Evolutionary conservation across 2,113 vertebrate genomes (phyloP).

Genomic region (Dipodomys spectabilis): DNA sequence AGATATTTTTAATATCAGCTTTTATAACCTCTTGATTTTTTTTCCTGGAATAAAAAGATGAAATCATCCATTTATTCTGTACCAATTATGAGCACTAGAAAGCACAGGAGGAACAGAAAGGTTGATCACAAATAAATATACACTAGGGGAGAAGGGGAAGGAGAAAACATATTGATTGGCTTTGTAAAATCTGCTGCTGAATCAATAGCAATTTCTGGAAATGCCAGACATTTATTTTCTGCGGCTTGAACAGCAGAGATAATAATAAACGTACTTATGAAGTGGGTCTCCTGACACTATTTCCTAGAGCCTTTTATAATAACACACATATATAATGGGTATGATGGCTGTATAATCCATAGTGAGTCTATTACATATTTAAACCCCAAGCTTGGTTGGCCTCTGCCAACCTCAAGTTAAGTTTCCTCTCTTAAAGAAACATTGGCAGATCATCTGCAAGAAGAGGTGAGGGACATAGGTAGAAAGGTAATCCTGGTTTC

Average conservation of each 20-base stretch:
- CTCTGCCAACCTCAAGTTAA: background rate
- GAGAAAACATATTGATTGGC: constrained; percentile 87
- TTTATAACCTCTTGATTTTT: constrained; percentile 74
- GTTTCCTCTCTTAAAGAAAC: background rate
- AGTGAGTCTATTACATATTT: constrained; percentile 22
- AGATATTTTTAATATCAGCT: constrained; percentile 81
- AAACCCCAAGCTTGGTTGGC: constrained; percentile 9
- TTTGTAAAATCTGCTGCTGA: constrained; percentile 86
- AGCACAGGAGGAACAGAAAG: constrained; percentile 83
- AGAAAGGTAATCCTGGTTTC: background rate
- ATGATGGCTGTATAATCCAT: constrained; percentile 44
- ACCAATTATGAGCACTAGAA: constrained; percentile 88
- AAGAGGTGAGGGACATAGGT: background rate
- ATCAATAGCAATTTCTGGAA: constrained; percentile 91
- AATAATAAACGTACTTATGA: constrained; percentile 86
- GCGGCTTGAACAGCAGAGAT: constrained; percentile 83
- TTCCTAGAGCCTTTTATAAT: constrained; percentile 65
- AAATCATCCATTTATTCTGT: constrained; percentile 88
- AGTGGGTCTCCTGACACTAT: constrained; percentile 81
- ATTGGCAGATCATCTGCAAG: background rate
- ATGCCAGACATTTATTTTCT: constrained; percentile 87
- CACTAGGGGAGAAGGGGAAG: constrained; percentile 35
- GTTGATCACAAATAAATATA: constrained; percentile 86
- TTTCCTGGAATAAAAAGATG: constrained; percentile 86
- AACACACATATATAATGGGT: constrained; percentile 58